Base-by-base conservation (phyloP, 2,888 invertebrate species). In the Protodeltote pygarga region DNA sequence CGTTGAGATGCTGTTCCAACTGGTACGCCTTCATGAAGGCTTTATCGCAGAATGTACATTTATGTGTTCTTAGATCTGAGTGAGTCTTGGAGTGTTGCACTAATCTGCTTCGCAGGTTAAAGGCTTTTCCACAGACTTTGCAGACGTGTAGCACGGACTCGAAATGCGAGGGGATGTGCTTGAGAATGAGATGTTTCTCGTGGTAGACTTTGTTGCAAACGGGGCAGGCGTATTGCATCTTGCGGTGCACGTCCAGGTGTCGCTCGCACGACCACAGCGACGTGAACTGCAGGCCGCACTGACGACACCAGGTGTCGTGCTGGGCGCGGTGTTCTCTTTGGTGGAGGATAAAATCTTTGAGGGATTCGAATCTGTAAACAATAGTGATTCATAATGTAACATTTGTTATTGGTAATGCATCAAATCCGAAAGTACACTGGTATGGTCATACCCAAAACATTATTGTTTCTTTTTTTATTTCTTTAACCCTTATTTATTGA, bases 1-100 rank as follows among this genome's bases (percentile, higher is more conserved):
- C 87, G 67, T 94, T 93, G 44, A 92, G 77, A 67, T 94, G 94
- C 74, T 94, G 93, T 70, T 89, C 68, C 3, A 92, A 58, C 4
- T 79, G 73, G 16, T 54, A 40, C 0, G 65, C 60, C 14, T 75
- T 83, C 0, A 69, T 27, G 66, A 92, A 92, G 0, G 77, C 73
- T 46, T 94, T 94, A 61, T 86, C 81, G 78, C 94, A 94, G 60
- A 84, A 83, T 5, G 83, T 82, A 81, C 94, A 94, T 17, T 75
- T 75, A 71, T 91, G 87, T 0, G 82, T 87, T 51, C 92, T 91
- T 13, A 85, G 85, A 2, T 91, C 92, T 1, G 77, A 71, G 60
- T 90, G 91, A 0, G 70, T 71, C 35, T 87, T 87, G 3, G 77
- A 60, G 66, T 91, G 92, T 29, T 81, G 66, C 3, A 79, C 73